Base-by-base conservation (phyloP, 2,888 invertebrate species). In the Liopterus haemorrhoidalis region DNA sequence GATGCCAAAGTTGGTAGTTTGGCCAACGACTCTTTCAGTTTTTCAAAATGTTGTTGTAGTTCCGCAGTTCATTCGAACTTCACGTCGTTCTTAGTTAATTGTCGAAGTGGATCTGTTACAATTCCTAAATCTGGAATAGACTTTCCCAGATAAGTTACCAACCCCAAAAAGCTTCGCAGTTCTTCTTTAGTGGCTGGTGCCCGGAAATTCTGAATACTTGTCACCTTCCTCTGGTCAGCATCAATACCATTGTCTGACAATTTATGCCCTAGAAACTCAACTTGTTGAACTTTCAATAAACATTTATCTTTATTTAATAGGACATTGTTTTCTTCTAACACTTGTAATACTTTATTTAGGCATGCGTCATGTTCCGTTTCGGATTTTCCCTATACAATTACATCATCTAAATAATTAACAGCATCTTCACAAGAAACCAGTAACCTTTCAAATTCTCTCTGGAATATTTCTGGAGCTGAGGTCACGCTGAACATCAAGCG, bases 401-500 rank as follows among this genome's bases (percentile, higher is more conserved):
- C 50, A 41, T 60, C 58, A 44, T 57, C 56, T 6, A 59, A 14
- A 37, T 57, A 62, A 37, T 59, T 61, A 12, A 59, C 18, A 15
- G 53, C 52, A 22, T 57, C 56, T 40, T 55, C 39, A 38, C 60
- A 60, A 21, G 50, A 30, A 4, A 59, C 45, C 15, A 63, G 41
- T 1, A 57, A 58, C 35, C 54, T 52, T 51, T 63, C 55, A 32
- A 60, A 50, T 4, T 52, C 51, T 42, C 54, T 45, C 47, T 63
- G 61, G 32, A 50, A 59, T 24, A 54, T 57, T 43, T 55, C 56
- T 5, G 58, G 57, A 5, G 59, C 57, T 4, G 59, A 64, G 16
- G 60, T 59, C 0, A 64, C 58, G 0, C 63, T 63, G 46, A 66
- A 66, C 57, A 64, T 56, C 2, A 65, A 19, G 8, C 63, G 44